Conservation (phyloP, 2,113 vertebrate genomes). For the Microcebus lehilahytsara region DNA sequence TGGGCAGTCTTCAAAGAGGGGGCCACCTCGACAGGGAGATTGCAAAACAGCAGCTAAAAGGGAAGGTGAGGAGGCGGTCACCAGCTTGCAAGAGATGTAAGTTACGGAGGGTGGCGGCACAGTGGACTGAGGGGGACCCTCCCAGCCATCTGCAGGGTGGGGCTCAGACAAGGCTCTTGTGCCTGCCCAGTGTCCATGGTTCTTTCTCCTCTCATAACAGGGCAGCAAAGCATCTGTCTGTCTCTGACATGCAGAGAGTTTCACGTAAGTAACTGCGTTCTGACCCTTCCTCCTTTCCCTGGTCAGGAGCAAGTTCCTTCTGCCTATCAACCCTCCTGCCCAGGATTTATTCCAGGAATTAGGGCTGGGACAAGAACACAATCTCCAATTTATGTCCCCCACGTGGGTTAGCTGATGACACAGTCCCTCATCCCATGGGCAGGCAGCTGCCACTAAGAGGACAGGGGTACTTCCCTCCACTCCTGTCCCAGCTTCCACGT, state of each 20-base stretch:
- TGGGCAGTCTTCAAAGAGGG: background rate
- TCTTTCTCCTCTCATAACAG: background rate
- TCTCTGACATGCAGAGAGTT: background rate
- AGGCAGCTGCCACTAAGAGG: background rate
- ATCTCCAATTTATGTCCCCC: background rate
- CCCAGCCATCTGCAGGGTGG: background rate
- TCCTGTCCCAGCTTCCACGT: background rate
- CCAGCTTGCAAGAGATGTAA: background rate
- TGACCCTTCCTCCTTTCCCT: background rate
- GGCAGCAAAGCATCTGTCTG: background rate
- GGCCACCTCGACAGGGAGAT: background rate
- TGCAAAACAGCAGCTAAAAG: constrained; percentile 9
- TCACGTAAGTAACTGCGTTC: background rate
- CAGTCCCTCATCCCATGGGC: background rate
- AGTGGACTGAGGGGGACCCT: background rate
- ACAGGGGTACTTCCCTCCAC: background rate
- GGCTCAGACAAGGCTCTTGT: background rate
- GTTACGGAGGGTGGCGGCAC: background rate
- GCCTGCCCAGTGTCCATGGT: background rate
- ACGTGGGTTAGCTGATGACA: background rate
- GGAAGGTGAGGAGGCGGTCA: background rate
- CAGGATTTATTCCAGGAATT: background rate
- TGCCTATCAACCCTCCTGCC: background rate
- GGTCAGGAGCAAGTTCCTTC: background rate
- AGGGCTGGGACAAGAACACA: background rate